Evolutionary conservation across 2,888 invertebrate genomes (phyloP).

Genomic region (Philonicus albiceps): DNA sequence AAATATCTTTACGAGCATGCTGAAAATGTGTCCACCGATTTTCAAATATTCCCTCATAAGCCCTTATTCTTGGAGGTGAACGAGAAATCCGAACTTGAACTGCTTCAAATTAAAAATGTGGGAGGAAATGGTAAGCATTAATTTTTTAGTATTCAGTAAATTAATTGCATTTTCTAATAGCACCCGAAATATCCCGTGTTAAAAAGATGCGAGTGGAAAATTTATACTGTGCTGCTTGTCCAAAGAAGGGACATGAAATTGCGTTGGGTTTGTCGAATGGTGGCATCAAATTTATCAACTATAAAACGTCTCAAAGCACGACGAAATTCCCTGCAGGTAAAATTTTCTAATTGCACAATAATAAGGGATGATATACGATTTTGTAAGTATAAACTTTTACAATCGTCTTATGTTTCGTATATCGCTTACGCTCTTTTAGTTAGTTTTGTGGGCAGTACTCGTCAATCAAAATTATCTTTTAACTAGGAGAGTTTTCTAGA

Average conservation of each 20-base stretch:
- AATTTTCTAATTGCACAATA: neutral
- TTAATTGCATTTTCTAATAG: neutral
- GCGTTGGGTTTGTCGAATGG: slow-evolving; percentile 60
- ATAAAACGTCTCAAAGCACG: slow-evolving; percentile 54
- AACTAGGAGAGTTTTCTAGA: too few relatives aligned
- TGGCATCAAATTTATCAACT: slow-evolving; percentile 57
- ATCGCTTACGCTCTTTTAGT: too few relatives aligned
- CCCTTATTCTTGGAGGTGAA: slow-evolving; percentile 58
- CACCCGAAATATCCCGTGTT: slow-evolving; percentile 56
- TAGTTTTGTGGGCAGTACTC: too few relatives aligned
- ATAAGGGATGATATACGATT: neutral
- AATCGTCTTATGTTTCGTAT: too few relatives aligned
- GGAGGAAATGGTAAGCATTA: neutral
- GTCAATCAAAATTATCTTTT: too few relatives aligned
- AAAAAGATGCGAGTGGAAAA: slow-evolving; percentile 59
- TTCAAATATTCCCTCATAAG: slow-evolving; percentile 58
- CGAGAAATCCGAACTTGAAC: slow-evolving; percentile 58
- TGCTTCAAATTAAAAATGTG: slow-evolving; percentile 53
- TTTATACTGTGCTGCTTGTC: slow-evolving; percentile 58
- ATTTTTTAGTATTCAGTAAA: neutral
- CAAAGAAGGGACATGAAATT: slow-evolving; percentile 57
- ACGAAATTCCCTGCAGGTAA: slow-evolving; percentile 56
- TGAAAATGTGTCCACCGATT: slow-evolving; percentile 58
- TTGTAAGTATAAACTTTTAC: too few relatives aligned
- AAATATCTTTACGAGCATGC: slow-evolving; percentile 56